Conservation (phyloP, 2,888 invertebrate genomes). For the Tuta absoluta region DNA sequence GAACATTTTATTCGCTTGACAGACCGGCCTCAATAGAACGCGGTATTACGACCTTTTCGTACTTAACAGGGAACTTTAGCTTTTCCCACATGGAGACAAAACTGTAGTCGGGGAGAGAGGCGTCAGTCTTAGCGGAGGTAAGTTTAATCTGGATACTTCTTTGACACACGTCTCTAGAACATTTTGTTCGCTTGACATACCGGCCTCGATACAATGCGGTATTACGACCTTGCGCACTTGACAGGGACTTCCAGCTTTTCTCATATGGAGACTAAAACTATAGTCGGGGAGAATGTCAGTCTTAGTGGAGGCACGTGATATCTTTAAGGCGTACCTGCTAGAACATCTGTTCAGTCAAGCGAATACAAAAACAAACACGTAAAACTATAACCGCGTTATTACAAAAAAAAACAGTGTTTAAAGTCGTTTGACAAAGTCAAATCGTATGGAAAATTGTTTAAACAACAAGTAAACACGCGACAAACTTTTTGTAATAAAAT, state of each 20-base stretch:
- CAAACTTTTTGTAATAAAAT: too few relatives aligned
- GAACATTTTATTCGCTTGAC: too few relatives aligned
- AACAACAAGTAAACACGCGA: too few relatives aligned
- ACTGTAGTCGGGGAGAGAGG: constrained; percentile 94
- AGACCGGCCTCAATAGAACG: constrained; percentile 84
- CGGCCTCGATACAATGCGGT: constrained; percentile 84
- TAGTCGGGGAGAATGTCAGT: constrained; percentile 92
- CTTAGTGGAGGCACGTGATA: constrained; percentile 88
- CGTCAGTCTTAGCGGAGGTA: constrained; percentile 90
- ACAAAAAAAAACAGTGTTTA: too few relatives aligned
- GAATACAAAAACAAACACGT: too few relatives aligned
- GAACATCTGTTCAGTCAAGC: too few relatives aligned
- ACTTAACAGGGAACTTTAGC: constrained; percentile 86
- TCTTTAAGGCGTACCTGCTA: too few relatives aligned
- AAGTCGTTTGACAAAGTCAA: too few relatives aligned
- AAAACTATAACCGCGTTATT: too few relatives aligned
- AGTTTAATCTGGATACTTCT: neutral
- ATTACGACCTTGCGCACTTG: constrained; percentile 87
- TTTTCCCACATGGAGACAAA: constrained; percentile 91
- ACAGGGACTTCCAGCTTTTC: constrained; percentile 87
- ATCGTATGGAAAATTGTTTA: too few relatives aligned
- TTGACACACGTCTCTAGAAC: neutral
- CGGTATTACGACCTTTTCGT: constrained; percentile 87
- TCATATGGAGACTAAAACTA: constrained; percentile 92
- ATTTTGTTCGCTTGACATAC: too few relatives aligned